A percentile compares a stretch with the other conserved stretches of the same genome.
These are phyloP conservation scores for Lagenorhynchus albirostris DNA, from an alignment of 2,113 vertebrate species.

Conservation along the genomic window DNA sequence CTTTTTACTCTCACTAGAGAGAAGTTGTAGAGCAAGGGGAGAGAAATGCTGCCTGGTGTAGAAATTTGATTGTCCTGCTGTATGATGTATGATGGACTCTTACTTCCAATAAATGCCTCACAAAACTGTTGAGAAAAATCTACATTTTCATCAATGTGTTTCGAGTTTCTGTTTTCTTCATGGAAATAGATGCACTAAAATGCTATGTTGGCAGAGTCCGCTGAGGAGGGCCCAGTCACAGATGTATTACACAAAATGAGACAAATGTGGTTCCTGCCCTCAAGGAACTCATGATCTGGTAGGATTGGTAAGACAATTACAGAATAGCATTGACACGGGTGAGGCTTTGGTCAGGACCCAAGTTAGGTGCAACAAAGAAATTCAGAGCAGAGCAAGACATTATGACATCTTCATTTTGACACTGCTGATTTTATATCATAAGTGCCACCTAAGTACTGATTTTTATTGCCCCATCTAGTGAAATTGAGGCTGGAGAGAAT, in stretches of 20 bases:
- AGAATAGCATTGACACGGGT: neutral
- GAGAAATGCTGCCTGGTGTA: neutral
- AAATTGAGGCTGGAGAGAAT: neutral
- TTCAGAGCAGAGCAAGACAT: neutral
- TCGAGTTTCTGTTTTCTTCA: neutral
- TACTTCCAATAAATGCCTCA: neutral
- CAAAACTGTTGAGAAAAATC: neutral
- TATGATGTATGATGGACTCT: neutral
- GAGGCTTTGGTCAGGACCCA: neutral
- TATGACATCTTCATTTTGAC: neutral
- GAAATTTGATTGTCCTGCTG: neutral
- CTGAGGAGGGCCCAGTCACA: neutral
- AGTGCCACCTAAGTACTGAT: neutral
- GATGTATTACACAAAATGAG: neutral
- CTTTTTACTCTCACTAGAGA: neutral
- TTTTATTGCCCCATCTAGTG: conserved; percentile 49
- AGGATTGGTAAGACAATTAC: neutral
- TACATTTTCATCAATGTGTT: neutral
- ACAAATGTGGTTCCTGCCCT: neutral
- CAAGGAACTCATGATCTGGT: neutral
- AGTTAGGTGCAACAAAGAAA: neutral
- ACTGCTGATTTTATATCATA: neutral
- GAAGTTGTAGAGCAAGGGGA: neutral
- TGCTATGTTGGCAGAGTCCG: neutral
- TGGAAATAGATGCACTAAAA: neutral